Percentiles rank a stretch among this genome's conserved stretches.
These are phyloP conservation scores for Odocoileus hemionus DNA, from an alignment of 2,113 vertebrate species.

Conservation along the genomic window DNA sequence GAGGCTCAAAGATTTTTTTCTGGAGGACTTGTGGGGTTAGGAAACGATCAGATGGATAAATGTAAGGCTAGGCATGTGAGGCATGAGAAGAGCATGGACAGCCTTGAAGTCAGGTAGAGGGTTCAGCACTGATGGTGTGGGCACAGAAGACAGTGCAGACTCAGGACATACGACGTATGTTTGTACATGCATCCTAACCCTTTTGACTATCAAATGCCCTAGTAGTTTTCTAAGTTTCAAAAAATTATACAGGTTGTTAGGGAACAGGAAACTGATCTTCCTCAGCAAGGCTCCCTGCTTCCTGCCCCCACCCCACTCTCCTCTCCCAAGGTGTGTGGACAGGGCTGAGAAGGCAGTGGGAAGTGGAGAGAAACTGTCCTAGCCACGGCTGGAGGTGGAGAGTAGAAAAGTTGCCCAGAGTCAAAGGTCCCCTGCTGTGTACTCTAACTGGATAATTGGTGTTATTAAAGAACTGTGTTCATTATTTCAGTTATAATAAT, in stretches of 20 bases:
- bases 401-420: neutral
- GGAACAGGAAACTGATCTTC: neutral
- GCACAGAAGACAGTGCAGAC: neutral
- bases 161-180: neutral
- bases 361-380: neutral
- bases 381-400: neutral
- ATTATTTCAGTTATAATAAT: neutral
- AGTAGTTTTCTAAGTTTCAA: neutral
- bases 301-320: fast-evolving
- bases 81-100: neutral
- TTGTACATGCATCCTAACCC: neutral
- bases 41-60: neutral
- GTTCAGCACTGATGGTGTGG: neutral
- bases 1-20: neutral
- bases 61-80: neutral
- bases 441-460: neutral
- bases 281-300: neutral
- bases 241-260: neutral
- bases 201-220: neutral
- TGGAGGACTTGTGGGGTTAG: neutral
- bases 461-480: neutral
- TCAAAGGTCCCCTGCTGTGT: neutral
- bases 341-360: neutral
- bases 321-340: neutral
- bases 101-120: neutral